Evolutionary conservation across 1,140 invertebrate species (phyloP), one percentile per base, ranked within the genome.

Genomic region (Drosophila kanapiae): DNA sequence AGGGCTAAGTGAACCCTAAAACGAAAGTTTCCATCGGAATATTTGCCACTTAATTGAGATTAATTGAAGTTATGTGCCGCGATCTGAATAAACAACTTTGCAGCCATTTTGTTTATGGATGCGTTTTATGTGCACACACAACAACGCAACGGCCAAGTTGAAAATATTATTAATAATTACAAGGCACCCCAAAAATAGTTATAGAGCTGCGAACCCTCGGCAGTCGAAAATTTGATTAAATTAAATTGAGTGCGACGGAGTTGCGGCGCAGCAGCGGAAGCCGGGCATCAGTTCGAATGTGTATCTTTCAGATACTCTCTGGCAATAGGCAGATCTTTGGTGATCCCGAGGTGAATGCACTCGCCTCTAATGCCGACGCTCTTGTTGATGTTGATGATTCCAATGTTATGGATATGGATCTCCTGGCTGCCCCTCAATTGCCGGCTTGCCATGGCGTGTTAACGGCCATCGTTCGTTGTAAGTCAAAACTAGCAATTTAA

Each of bases 11-110:
- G 57, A 75, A 68, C 62, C 64, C 63, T 70, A 78, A 75, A 71
- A 57, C 60, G 48, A 76, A 78, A 80, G 61, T 75, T 65, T 75
- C 51, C 54, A 51, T 38, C 13, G 58, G 58, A 71, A 65, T 80
- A 83, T 80, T 87, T 78, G 84, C 77, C 81, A 78, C 80, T 87
- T 87, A 87, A 87, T 87, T 87, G 85, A 87, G 84, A 87, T 87
- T 87, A 87, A 87, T 87, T 87, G 84, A 87, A 87, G 84, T 87
- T 87, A 78, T 85, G 72, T 67, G 72, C 40, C 48, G 53, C 64
- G 43, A 80, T 88, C 72, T 80, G 77, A 88, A 84, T 84, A 80
- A 88, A 88, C 77, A 78, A 69, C 84, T 80, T 84, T 88, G 40
- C 67, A 77, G 82, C 81, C 81, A 84, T 84, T 84, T 85, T 83